phyloP scores from a whole-genome alignment of 2,797 vertebrate genomes.

The Atherinosoma microstoma region DNA sequence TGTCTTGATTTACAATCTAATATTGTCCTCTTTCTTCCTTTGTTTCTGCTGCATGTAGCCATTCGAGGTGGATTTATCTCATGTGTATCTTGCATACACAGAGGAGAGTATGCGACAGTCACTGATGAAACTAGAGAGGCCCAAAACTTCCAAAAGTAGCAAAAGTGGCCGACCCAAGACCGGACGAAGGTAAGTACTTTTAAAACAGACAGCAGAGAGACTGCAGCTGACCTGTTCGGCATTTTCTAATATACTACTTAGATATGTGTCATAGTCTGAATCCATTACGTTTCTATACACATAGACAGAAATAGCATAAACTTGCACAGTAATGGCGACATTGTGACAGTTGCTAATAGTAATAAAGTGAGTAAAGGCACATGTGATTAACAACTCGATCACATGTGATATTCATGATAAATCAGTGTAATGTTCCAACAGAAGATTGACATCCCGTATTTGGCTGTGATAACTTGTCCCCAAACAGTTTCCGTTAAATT shows the following conservation, averaged over 20 bases:
- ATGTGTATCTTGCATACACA: slow-evolving; percentile 96
- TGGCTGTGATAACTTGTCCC: not conserved
- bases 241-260: not conserved
- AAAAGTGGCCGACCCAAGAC: slow-evolving; percentile 92
- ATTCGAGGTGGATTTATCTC: slow-evolving; percentile 97
- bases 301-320: not conserved
- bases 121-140: slow-evolving; percentile 95
- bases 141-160: slow-evolving; percentile 92
- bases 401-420: not conserved
- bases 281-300: not conserved
- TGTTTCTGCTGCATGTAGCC: slow-evolving; percentile 81
- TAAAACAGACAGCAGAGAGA: not conserved
- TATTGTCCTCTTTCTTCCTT: slow-evolving; percentile 5
- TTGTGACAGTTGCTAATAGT: not conserved
- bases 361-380: not conserved
- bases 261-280: slow-evolving; percentile 1
- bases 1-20: not conserved
- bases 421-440: not conserved
- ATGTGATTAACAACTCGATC: not conserved
- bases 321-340: not conserved
- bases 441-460: not conserved
- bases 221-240: not conserved
- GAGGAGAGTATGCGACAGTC: slow-evolving; percentile 98
- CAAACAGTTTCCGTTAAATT: slow-evolving; percentile 13
- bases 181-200: slow-evolving; percentile 87